Percentiles rank a stretch among this genome's conserved stretches.
Evolutionary conservation across 2,113 vertebrate species (phyloP).

Genomic region (Calidris pygmaea): DNA sequence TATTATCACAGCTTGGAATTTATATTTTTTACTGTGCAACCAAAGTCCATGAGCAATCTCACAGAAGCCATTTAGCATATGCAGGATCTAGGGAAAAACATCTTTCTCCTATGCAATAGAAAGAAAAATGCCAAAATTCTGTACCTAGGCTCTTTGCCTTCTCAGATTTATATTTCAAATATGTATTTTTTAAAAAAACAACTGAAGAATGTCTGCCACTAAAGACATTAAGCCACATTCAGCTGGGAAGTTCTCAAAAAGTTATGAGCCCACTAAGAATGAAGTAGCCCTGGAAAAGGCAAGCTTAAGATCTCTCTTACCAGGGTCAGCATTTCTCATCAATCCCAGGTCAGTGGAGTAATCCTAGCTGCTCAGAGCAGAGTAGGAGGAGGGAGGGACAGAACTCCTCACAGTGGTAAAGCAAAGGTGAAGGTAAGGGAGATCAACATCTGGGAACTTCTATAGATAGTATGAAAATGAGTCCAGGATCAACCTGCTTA

Average conservation of each 20-base stretch:
- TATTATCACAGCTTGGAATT: conserved; percentile 46
- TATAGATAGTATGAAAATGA: neutral
- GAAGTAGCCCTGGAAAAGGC: neutral
- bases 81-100: neutral
- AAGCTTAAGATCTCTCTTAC: neutral
- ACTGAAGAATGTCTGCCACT: neutral
- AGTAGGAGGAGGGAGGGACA: neutral
- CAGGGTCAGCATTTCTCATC: neutral
- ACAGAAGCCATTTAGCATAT: conserved; percentile 28
- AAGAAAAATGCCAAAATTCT: neutral
- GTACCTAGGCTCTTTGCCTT: neutral
- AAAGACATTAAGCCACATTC: neutral
- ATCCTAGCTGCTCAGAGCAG: neutral
- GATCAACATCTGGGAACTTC: neutral
- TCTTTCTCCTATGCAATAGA: neutral
- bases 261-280: neutral
- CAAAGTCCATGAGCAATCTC: conserved; percentile 54
- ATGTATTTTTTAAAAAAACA: neutral
- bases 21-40: conserved; percentile 57
- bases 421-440: neutral
- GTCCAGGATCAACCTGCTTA: neutral
- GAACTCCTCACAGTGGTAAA: neutral
- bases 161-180: neutral
- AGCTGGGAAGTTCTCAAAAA: neutral
- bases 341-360: neutral